A percentile compares a stretch with the other conserved stretches of the same genome.
These are phyloP conservation scores for Trinectes maculatus DNA, from an alignment of 2,113 vertebrate genomes.

Conservation along the genomic window DNA sequence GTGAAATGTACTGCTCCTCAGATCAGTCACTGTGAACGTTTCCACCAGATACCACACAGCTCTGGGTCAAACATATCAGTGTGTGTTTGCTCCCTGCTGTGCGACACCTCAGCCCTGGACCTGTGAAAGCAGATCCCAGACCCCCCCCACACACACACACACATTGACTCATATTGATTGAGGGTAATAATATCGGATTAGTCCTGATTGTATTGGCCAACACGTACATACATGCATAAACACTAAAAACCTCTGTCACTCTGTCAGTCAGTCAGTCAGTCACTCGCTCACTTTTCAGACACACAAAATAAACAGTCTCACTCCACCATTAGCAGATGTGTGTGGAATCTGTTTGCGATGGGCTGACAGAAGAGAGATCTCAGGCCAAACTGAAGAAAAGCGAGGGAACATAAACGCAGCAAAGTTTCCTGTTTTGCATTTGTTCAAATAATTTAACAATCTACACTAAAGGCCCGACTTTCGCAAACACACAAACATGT, in stretches of 20 bases:
- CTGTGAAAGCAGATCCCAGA: slow-evolving; percentile 50
- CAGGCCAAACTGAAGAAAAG: slow-evolving; percentile 41
- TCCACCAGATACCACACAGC: slow-evolving; percentile 17
- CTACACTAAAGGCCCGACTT: slow-evolving; percentile 3
- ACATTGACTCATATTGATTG: no score
- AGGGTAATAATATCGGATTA: slow-evolving; percentile 15
- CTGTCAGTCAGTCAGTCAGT: slow-evolving; percentile 7
- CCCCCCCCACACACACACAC: slow-evolving; percentile 8
- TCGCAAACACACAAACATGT: slow-evolving; percentile 21
- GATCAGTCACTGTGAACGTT: slow-evolving; percentile 20
- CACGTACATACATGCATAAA: slow-evolving; percentile 6
- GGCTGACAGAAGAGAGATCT: slow-evolving; percentile 35
- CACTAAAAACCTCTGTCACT: slow-evolving; percentile 8
- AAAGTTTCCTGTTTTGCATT: slow-evolving; percentile 51
- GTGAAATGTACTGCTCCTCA: not conserved
- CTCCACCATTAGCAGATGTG: slow-evolving; percentile 65
- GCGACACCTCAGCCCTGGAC: slow-evolving; percentile 29
- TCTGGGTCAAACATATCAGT: slow-evolving; percentile 27
- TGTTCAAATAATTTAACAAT: slow-evolving; percentile 41
- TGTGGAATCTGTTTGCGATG: slow-evolving; percentile 60
- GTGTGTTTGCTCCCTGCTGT: slow-evolving; percentile 32
- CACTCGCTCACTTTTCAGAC: slow-evolving; percentile 26
- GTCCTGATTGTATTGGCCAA: slow-evolving; percentile 1
- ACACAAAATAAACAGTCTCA: slow-evolving; percentile 53
- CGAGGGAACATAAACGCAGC: slow-evolving; percentile 15